A percentile compares a stretch with the other conserved stretches of the same genome.
These are phyloP conservation scores for Nylanderia fulva DNA, from an alignment of 1,140 invertebrate species.

Conservation along the genomic window DNA sequence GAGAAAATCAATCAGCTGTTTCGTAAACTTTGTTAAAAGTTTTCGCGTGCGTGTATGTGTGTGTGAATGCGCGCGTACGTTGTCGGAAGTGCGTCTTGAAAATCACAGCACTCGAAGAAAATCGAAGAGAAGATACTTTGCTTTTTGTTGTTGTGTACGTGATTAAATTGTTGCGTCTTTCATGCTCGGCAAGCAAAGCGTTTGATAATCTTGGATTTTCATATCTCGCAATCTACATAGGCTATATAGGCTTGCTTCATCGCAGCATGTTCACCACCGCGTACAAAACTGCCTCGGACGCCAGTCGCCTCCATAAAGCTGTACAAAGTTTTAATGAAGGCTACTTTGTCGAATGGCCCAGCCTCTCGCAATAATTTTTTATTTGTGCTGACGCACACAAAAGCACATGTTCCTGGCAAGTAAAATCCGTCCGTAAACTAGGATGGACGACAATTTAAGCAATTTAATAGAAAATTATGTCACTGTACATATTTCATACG, in stretches of 20 bases:
- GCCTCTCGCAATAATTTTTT: slow-evolving; percentile 42
- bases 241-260: slow-evolving; percentile 29
- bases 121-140: slow-evolving; percentile 4
- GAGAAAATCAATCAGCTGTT: slow-evolving; percentile 71
- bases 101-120: slow-evolving; percentile 26
- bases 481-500: neutral
- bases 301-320: slow-evolving; percentile 57
- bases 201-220: slow-evolving; percentile 56
- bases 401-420: slow-evolving; percentile 17
- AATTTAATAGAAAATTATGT: slow-evolving; percentile 15
- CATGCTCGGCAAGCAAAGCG: slow-evolving; percentile 41
- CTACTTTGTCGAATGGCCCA: slow-evolving; percentile 57
- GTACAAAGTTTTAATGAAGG: slow-evolving; percentile 72
- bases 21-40: slow-evolving; percentile 61
- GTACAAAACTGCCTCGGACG: slow-evolving; percentile 57
- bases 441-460: slow-evolving; percentile 22
- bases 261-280: slow-evolving; percentile 36
- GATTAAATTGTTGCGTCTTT: slow-evolving; percentile 58
- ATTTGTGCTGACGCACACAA: slow-evolving; percentile 26
- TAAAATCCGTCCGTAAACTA: slow-evolving; percentile 56
- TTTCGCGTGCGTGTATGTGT: slow-evolving; percentile 9
- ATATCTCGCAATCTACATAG: slow-evolving; percentile 44
- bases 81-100: neutral
- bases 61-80: neutral
- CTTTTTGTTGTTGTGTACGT: slow-evolving; percentile 10